Base-by-base conservation (phyloP, 2,888 invertebrate species). In the Pterostichus niger region DNA sequence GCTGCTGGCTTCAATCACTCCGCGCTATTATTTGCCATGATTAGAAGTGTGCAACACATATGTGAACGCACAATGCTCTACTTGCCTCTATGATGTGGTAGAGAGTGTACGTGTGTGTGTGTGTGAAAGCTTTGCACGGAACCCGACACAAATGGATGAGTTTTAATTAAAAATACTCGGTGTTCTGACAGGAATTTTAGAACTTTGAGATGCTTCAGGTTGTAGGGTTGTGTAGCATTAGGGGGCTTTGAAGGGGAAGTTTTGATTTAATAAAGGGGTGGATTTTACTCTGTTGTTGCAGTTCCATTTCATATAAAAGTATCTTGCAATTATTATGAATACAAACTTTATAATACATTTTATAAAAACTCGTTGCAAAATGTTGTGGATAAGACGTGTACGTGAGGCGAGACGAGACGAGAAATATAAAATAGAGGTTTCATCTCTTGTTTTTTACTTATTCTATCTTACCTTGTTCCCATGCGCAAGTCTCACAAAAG, bases 121-220 rank as follows among this genome's bases (percentile, higher is more conserved):
- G 56, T 17, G 17, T 56, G 56, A 17, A 64, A 68, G 68, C 68
- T 44, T 17, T 56, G 56, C 56, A 5, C 10, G 56, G 17, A 56
- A 17, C 2, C 68, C 40, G 44, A 44, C 68, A 71, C 44, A 71
- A 71, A 71, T 71, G 68, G 68, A 71, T 44, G 44, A 71, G 68
- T 71, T 71, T 71, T 71, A 71, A 71, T 71, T 71, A 71, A 71
- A 71, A 71, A 71, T 71, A 71, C 44, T 71, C 68, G 1, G 17
- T 56, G 40, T 40, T 46, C 68, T 71, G 44, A 71, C 68, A 71
- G 68, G 68, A 71, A 71, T 71, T 71, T 71, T 31, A 71, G 40
- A 71, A 71, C 44, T 71, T 71, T 71, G 40, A 71, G 44, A 44
- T 17, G 68, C 15, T 71, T 15, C 44, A 40, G 56, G 56, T 56